Conservation (phyloP, 2,888 invertebrate genomes). For the Physocephala rufipes region DNA sequence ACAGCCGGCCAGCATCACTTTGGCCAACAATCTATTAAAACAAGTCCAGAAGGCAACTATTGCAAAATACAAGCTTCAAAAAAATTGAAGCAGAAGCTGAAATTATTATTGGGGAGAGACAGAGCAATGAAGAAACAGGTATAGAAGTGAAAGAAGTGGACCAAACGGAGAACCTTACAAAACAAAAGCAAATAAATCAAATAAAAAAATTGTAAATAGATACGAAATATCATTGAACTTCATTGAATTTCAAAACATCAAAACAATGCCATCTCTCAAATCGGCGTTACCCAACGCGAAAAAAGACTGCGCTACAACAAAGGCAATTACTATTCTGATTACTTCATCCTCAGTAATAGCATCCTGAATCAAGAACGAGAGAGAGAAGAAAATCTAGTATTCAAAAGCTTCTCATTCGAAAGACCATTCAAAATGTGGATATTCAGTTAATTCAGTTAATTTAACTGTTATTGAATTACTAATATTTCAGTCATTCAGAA, state of each 20-base stretch:
- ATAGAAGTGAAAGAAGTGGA: constrained; percentile 14
- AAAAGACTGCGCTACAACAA: no score
- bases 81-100: constrained; percentile 5
- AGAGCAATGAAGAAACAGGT: neutral
- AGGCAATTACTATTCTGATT: no score
- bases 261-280: neutral
- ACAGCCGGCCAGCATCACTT: constrained; percentile 5
- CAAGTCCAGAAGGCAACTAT: constrained; percentile 24
- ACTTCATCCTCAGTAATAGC: no score
- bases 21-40: constrained; percentile 30
- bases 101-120: neutral
- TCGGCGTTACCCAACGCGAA: no score
- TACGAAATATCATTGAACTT: constrained; percentile 24
- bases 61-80: neutral
- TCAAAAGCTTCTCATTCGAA: no score
- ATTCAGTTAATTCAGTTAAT: no score
- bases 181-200: no score
- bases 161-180: neutral
- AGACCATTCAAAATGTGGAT: no score
- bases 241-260: constrained; percentile 17
- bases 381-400: no score
- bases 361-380: neutral
- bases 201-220: neutral
- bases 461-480: no score
- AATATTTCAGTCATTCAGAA: no score